phyloP scores from a whole-genome alignment of 2,113 vertebrate genomes.

The Felis catus region DNA sequence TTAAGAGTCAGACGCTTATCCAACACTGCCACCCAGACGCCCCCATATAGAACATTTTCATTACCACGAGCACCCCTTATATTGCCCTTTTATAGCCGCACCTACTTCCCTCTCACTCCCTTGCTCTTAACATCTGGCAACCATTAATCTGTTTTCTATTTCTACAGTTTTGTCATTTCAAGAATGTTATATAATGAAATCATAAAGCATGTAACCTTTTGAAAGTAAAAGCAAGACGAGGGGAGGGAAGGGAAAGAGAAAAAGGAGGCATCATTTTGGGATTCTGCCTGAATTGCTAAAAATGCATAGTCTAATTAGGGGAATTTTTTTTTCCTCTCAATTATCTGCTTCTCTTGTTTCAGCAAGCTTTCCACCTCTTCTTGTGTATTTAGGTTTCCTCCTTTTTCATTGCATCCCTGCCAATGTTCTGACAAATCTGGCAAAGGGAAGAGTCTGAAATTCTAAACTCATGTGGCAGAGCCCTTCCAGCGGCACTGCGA shows the following conservation, averaged over 20 bases:
- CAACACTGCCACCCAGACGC: too few relatives aligned
- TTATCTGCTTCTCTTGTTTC: neutral
- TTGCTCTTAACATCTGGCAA: neutral
- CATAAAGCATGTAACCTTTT: neutral
- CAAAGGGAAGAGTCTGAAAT: neutral
- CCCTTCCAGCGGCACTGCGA: neutral
- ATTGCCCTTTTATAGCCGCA: neutral
- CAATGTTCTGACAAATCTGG: neutral
- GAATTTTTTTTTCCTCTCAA: neutral
- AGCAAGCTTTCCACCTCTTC: neutral
- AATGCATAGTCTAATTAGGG: neutral
- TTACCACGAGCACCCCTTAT: neutral
- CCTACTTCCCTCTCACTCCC: too few relatives aligned
- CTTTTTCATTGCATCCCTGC: neutral
- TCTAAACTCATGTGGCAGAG: neutral
- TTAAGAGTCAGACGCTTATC: too few relatives aligned
- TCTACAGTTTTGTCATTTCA: neutral
- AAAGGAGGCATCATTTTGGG: neutral
- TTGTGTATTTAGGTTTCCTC: neutral
- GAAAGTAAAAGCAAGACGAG: neutral
- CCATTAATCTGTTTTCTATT: neutral
- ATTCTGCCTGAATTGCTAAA: neutral
- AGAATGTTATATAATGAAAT: neutral
- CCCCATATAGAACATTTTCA: neutral
- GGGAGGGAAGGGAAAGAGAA: neutral